Base-by-base conservation (phyloP, 2,797 vertebrate species). In the Philypnodon macrostomus region DNA sequence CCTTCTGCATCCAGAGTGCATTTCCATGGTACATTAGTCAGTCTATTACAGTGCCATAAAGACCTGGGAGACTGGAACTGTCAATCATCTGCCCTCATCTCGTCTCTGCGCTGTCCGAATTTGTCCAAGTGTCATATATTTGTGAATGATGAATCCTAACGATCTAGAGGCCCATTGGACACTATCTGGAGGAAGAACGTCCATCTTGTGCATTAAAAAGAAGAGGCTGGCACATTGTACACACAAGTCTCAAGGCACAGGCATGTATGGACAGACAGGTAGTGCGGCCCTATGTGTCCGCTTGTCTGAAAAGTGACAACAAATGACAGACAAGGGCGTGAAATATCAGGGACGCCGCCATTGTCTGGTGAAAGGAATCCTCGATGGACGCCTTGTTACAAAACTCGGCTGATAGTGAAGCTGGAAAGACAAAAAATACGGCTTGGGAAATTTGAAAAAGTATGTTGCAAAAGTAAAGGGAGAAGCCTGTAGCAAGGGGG, bases 21-120 rank as follows among this genome's bases (percentile, higher is more conserved):
- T 96, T 95, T 95, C 93, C 93, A 96, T 93, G 94, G 93, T 95
- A 96, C 94, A 97, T 97, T 97, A 96, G 95, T 94, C 94, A 92
- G 92, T 90, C 91, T 93, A 95, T 97, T 96, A 94, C 90, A 92
- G 95, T 92, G 91, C 91, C 93, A 94, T 93, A 92, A 93, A 79
- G 91, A 88, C 95, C 92, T 92, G 79, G 52, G 93, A 94, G 93
- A 93, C 88, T 87, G 91, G 86, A 89, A 86, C 91, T 93, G 91
- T 95, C 91, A 92, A 94, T 97, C 95, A 95, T 93, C 90, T 92
- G 87, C 91, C 90, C 93, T 93, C 94, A 93, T 92, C 92, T 93
- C 91, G 90, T 88, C 91, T 72, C 67, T 65, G 76, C 82, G 92
- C 93, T 92, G 89, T 91, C 91, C 89, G 90, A 94, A 92, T 94